phyloP scores from a whole-genome alignment of 1,140 invertebrate species.

The Ooceraea biroi region DNA sequence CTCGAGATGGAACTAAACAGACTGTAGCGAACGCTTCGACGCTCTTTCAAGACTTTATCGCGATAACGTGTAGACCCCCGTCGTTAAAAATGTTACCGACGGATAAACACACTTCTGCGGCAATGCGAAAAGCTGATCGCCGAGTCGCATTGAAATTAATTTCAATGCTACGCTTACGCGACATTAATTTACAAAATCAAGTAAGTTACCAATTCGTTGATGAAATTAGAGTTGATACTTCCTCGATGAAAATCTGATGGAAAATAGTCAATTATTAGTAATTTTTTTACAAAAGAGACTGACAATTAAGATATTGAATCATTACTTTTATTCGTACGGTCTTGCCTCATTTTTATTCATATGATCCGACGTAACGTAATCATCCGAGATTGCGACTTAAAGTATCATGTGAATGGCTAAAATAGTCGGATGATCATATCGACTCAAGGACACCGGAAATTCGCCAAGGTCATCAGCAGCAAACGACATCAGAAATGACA shows the following conservation, averaged over 20 bases:
- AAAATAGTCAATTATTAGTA: neutral
- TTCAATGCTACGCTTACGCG: neutral
- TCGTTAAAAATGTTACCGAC: conserved; percentile 25
- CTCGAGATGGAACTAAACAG: conserved; percentile 26
- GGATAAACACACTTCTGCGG: neutral
- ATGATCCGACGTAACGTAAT: neutral
- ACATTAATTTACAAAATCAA: neutral
- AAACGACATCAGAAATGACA: conserved; percentile 15
- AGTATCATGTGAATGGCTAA: conserved; percentile 3
- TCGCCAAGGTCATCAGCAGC: conserved; percentile 1
- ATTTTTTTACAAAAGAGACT: neutral
- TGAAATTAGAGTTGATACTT: neutral
- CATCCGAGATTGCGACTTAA: conserved; percentile 12
- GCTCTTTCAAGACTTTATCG: neutral
- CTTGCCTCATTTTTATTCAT: neutral
- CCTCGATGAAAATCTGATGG: neutral
- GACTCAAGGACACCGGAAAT: conserved; percentile 29
- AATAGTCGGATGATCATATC: conserved; percentile 24
- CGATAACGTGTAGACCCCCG: neutral
- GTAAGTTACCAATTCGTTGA: neutral
- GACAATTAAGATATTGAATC: neutral
- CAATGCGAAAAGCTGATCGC: neutral
- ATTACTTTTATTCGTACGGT: neutral
- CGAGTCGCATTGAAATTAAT: no score
- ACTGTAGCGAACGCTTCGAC: conserved; percentile 6